Base-by-base conservation (phyloP, 92 coral and sea anemone genomes). In the Phymanthus crucifer region DNA sequence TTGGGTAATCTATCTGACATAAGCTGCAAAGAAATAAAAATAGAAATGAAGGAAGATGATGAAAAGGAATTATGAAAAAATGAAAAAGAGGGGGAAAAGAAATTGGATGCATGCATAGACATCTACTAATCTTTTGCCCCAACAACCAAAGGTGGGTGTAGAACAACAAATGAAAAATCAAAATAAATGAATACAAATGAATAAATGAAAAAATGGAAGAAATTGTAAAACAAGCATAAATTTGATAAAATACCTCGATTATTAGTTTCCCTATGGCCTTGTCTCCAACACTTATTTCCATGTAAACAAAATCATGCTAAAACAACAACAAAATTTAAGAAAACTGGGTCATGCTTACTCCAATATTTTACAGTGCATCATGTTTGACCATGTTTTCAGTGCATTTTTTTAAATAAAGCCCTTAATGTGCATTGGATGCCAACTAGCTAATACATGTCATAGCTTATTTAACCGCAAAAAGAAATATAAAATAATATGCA, bases 251-350 rank as follows among this genome's bases (percentile, higher is more conserved):
- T 70, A 95, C 99, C 99, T 95, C 99, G 52, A 95, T 90, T 32
- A 95, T 47, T 31, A 95, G 68, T 80, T 88, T 85, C 74, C 99
- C 99, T 75, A 85, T 43, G 32, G 21, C 52, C 40, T 90, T 80
- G 9, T 82, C 83, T 75, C 83, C 94, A 73, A 93, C 84, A 36
- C 86, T 82, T 71, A 95, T 85, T 57, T 95, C 95, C 90, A 95
- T 72, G 58, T 82, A 93, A 4, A 95, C 95, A 95, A 95, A 95
- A 32, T 93, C 83, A 72, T 95, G 99, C 99, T 95, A 72, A 26
- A 72, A 64, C 69, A 9, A 57, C 48, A 66, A 32, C 75, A 66
- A 6, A 19, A 66, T 32, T 14, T 71, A 24, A 19, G 16, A 57
- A 24, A 61, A 16, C 27, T 21, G 66, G 64, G 1, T 54, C 64